Base-by-base conservation (phyloP, 1,140 invertebrate genomes). In the Leptopilina clavipes region DNA sequence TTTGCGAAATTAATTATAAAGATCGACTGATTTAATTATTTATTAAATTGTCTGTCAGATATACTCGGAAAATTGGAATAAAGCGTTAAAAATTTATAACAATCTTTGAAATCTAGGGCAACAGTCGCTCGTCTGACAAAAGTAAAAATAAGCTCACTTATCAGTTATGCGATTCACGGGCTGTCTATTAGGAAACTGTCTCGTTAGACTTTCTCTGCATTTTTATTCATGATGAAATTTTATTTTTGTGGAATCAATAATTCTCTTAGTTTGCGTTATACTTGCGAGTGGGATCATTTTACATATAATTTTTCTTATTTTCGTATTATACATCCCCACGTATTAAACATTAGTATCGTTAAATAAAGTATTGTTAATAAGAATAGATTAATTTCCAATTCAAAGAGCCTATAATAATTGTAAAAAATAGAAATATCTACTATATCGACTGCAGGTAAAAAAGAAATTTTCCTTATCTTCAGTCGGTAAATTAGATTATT, bases 191-290 rank as follows among this genome's bases (percentile, higher is more conserved):
- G 22, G 22, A 65, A n/a, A 31, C 22, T 65, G 59, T 31, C 59
- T 65, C 19, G 59, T 25, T 37, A n/a, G 14, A 65, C 25, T 65
- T 37, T 59, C 17, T 65, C 17, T 65, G 25, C 59, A 65, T 65
- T 65, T 37, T 37, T 65, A 65, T 65, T 2, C 25, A 65, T 65
- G 22, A 0, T 8, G 25, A 65, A n/a, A 37, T 37, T 65, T 37
- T 65, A 65, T 65, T 65, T 65, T 65, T 31, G 25, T 5, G 25
- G 25, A 14, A n/a, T 25, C 19, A 12, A n/a, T n/a, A 65, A 31
- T 12, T 11, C 8, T 65, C 7, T 8, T 31, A 65, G n/a, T 31
- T 65, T 65, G 75, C 76, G 70, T 72, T 79, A 71, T 71, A 75
- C 65, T 40, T 9, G 9, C 9, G 8, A 40, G 7, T 31, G 25